Evolutionary conservation across 2,888 invertebrate genomes (phyloP), one percentile per base, ranked within the genome.

Genomic region (Ormyrus rosae): DNA sequence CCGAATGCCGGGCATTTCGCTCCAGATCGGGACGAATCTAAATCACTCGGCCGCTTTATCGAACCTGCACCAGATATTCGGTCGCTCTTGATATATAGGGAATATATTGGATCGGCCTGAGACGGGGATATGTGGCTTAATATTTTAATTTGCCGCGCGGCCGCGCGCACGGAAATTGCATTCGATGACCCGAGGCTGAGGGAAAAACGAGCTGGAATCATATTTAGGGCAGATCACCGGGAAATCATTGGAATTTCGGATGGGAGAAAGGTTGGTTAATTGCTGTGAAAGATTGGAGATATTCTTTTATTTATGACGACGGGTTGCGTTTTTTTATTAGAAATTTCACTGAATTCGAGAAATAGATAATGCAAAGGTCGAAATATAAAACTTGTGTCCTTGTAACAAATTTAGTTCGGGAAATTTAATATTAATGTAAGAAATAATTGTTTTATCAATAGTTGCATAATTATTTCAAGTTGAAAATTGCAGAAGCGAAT

Each of bases 41-140:
- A 77, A 81, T 77, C 77, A 63, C 76, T 68, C 56, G 10, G 34
- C 51, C 11, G 63, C 64, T 60, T 71, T 58, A 70, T 77, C 70
- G 56, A 63, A 56, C 46, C n/a, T 11, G 64, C 55, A 8, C 19
- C 19, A 45, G 19, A 51, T 61, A 78, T 65, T 71, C 46, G 71
- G 48, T 13, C 60, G 50, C 34, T 34, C 34, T 34, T 34, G 48
- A 7, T 46, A 34, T 9, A 55, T 56, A 45, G 55, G 64, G 71
- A 67, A 55, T 71, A 67, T 76, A 80, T 76, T 19, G 67, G 65
- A 72, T 48, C 71, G 58, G n/a, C 65, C 19, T 6, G 60, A 6
- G 8, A 19, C 48, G 50, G 9, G 13, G 2, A 50, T n/a, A 19
- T 6, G 9, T 4, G 51, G 46, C n/a, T 48, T 71, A 68, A 80